phyloP scores from a whole-genome alignment of 2,113 vertebrate species.

The Chloebia gouldiae region DNA sequence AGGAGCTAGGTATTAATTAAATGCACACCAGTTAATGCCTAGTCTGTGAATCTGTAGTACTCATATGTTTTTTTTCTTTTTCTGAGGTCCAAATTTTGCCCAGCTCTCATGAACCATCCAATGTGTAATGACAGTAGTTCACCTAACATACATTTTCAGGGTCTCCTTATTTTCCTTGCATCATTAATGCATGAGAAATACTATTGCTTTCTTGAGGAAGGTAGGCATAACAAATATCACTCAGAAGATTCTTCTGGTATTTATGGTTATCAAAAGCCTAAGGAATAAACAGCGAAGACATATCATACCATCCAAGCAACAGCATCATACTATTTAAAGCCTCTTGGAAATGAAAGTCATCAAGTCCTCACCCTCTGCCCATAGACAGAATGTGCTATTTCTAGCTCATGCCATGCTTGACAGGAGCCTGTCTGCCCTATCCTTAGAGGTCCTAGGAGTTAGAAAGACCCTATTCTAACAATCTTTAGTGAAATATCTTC shows the following conservation, averaged over 20 bases:
- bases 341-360: neutral
- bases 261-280: neutral
- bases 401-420: neutral
- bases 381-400: neutral
- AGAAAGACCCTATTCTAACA: neutral
- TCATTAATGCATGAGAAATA: neutral
- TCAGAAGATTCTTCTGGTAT: neutral
- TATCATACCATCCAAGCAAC: neutral
- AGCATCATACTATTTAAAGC: neutral
- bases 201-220: neutral
- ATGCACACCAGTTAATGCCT: neutral
- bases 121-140: neutral
- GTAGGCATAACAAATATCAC: neutral
- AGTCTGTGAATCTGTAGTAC: neutral
- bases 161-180: neutral
- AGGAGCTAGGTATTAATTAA: neutral
- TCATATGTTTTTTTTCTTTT: neutral
- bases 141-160: neutral
- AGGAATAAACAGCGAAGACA: neutral
- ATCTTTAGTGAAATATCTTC: neutral
- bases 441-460: neutral
- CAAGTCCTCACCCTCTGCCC: neutral
- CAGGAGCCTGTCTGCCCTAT: neutral
- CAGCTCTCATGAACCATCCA: neutral
- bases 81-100: neutral